Conservation (phyloP, 2,797 vertebrate genomes). For the Rhyacichthys aspro region DNA sequence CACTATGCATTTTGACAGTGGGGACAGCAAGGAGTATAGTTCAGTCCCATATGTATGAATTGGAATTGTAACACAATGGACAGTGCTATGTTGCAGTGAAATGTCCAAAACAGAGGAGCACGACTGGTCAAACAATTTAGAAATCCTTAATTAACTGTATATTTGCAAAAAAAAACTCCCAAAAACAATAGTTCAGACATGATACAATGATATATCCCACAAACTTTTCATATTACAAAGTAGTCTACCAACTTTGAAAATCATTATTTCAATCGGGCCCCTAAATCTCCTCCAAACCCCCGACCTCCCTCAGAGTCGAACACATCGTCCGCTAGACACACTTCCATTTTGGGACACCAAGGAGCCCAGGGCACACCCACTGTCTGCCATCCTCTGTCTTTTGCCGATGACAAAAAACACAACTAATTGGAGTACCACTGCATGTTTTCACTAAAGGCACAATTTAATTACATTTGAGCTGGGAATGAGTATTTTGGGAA, state of each 20-base stretch:
- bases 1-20: not conserved
- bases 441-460: slow-evolving; percentile 87
- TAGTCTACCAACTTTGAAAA: not conserved
- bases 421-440: slow-evolving; percentile 86
- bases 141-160: too few relatives aligned
- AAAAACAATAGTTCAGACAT: too few relatives aligned
- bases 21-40: too few relatives aligned
- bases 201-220: too few relatives aligned
- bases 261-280: not conserved
- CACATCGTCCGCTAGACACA: slow-evolving; percentile 36
- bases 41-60: too few relatives aligned
- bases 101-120: too few relatives aligned
- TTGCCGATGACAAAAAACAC: slow-evolving; percentile 80
- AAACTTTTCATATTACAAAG: not conserved
- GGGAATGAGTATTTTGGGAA: slow-evolving; percentile 86
- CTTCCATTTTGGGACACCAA: slow-evolving; percentile 71
- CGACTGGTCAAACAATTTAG: too few relatives aligned
- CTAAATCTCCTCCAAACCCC: not conserved
- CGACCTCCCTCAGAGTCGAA: slow-evolving; percentile 8
- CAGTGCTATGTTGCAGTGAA: too few relatives aligned
- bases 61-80: too few relatives aligned
- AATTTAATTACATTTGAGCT: slow-evolving; percentile 88
- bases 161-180: too few relatives aligned
- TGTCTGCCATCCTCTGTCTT: slow-evolving; percentile 70
- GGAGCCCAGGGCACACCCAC: slow-evolving; percentile 78